Evolutionary conservation across 2,888 invertebrate genomes (phyloP).

Genomic region (Caradrina clavipalpis): DNA sequence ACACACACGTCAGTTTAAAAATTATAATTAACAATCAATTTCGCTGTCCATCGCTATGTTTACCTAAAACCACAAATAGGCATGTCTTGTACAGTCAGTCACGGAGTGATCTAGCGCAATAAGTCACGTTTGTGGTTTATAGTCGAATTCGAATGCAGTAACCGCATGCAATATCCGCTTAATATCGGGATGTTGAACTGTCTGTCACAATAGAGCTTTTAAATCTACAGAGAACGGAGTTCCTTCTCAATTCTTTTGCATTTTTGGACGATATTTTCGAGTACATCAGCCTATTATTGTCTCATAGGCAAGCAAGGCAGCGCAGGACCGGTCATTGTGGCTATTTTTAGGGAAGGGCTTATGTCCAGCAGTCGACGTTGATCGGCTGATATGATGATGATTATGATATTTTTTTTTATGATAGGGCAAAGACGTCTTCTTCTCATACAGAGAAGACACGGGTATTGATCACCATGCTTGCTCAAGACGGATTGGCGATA

Average conservation of each 20-base stretch:
- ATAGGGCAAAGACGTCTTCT: too few species aligned
- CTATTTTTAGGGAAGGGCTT: too few species aligned
- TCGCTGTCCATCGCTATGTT: conserved; percentile 6
- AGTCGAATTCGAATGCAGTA: conserved; percentile 50
- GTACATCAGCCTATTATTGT: too few species aligned
- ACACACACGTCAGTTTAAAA: background rate
- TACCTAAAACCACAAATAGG: conserved; percentile 21
- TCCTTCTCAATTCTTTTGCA: background rate
- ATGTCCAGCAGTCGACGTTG: too few species aligned
- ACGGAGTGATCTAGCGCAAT: conserved; percentile 49
- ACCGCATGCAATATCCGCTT: conserved; percentile 69
- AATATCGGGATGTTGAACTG: conserved; percentile 46
- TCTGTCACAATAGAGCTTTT: conserved; percentile 16
- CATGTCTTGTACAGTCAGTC: conserved; percentile 27
- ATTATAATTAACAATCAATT: background rate
- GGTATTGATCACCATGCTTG: too few species aligned
- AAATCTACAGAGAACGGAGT: background rate
- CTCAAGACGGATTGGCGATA: too few species aligned
- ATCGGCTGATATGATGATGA: too few species aligned
- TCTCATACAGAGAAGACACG: too few species aligned
- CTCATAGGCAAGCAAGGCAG: too few species aligned
- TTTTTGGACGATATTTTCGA: background rate
- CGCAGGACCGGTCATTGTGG: too few species aligned
- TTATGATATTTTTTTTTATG: too few species aligned
- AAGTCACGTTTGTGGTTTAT: conserved; percentile 53